Evolutionary conservation across 1,140 invertebrate species (phyloP).

Genomic region (Catajapyx aquilonaris): DNA sequence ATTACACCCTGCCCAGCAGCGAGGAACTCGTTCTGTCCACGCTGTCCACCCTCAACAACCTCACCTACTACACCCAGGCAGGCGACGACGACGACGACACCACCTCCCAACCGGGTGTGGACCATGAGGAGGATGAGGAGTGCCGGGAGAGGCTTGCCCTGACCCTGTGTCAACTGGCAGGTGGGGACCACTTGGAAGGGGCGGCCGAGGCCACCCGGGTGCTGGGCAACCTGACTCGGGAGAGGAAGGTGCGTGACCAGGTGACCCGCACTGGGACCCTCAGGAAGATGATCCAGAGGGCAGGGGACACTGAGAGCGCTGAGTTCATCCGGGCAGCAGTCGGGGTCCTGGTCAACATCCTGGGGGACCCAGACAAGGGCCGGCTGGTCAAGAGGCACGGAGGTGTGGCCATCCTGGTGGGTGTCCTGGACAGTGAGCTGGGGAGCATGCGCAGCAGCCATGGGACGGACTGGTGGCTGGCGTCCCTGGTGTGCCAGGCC

Average conservation of each 20-base stretch:
- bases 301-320: conserved; percentile 28
- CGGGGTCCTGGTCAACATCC: conserved; percentile 45
- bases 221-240: conserved; percentile 40
- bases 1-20: conserved; percentile 30
- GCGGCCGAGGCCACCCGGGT: conserved; percentile 38
- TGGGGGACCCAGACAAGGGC: conserved; percentile 35
- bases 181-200: conserved; percentile 26
- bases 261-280: conserved; percentile 25
- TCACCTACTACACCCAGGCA: conserved; percentile 34
- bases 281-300: conserved; percentile 19
- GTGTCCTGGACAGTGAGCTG: too few species aligned
- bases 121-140: too few species aligned
- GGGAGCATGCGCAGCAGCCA: too few species aligned
- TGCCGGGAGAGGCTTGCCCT: conserved; percentile 11
- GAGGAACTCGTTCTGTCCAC: conserved; percentile 39
- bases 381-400: conserved; percentile 26
- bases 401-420: too few species aligned
- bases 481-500: conserved; percentile 36
- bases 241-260: conserved; percentile 30
- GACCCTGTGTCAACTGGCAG: conserved; percentile 14
- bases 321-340: conserved; percentile 35
- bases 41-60: conserved; percentile 40
- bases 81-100: conserved; percentile 15
- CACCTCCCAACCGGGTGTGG: too few species aligned
- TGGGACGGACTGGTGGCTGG: conserved; percentile 34